Evolutionary conservation across 2,888 invertebrate species (phyloP).

Genomic region (Furcula furcula): DNA sequence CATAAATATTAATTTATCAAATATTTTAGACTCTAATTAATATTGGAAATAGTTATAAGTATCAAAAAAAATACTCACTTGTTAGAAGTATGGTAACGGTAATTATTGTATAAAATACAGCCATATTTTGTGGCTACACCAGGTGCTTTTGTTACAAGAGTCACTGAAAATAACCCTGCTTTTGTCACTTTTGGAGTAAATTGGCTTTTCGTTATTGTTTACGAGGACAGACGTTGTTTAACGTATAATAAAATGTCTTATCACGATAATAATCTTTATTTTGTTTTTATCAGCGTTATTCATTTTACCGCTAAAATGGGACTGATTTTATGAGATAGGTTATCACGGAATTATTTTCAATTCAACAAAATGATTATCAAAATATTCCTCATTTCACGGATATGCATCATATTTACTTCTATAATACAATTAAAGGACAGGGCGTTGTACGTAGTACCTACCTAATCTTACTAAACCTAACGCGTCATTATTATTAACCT

Average conservation of each 20-base stretch:
- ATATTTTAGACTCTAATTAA: too few species aligned
- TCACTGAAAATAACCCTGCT: conserved; percentile 3
- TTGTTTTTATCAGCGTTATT: conserved; percentile 28
- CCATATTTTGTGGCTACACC: not conserved
- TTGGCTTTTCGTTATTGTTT: conserved; percentile 27
- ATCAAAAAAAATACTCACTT: conserved; percentile 1
- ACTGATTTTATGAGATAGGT: conserved; percentile 47
- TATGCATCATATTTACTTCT: not conserved
- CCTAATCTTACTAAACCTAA: too few species aligned
- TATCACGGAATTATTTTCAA: conserved; percentile 2
- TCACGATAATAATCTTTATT: conserved; percentile 28
- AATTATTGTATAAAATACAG: not conserved
- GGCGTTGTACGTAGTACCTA: too few species aligned
- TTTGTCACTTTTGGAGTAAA: conserved; percentile 3
- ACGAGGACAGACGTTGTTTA: conserved; percentile 19
- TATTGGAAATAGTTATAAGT: too few species aligned
- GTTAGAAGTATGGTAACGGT: not conserved
- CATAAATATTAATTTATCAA: too few species aligned
- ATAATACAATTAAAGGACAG: too few species aligned
- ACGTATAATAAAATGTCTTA: conserved; percentile 32
- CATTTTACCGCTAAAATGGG: conserved; percentile 36
- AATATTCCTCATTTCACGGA: not conserved
- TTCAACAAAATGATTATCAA: not conserved
- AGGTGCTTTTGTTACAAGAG: conserved; percentile 5
- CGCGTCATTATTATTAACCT: too few species aligned